A percentile compares a stretch with the other conserved stretches of the same genome.
These are phyloP conservation scores for Hassar affinis DNA, from an alignment of 2,113 vertebrate species.

Conservation along the genomic window DNA sequence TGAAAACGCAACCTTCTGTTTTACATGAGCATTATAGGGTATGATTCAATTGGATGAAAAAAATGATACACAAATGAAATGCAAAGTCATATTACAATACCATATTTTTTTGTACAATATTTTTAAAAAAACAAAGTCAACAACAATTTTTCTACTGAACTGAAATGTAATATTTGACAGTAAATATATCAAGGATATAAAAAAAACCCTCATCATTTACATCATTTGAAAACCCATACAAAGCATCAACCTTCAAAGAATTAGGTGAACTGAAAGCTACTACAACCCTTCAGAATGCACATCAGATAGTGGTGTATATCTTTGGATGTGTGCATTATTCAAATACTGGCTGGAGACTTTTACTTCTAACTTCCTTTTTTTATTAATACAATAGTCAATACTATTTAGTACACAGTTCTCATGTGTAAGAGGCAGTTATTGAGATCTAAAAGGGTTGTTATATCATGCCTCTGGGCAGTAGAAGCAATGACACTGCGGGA, in stretches of 20 bases:
- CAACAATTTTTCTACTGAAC: not conserved
- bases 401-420: not conserved
- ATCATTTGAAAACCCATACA: not conserved
- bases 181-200: not conserved
- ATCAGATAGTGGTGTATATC: not conserved
- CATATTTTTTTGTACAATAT: not conserved
- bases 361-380: conserved; percentile 2
- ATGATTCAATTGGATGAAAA: not conserved
- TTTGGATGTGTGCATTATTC: not conserved
- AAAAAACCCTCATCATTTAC: not conserved
- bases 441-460: conserved; percentile 6
- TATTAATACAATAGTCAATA: not conserved
- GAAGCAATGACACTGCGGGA: not conserved
- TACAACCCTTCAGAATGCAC: not conserved
- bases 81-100: not conserved
- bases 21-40: not conserved
- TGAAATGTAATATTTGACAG: not conserved
- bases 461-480: conserved; percentile 25
- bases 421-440: not conserved
- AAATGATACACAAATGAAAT: not conserved
- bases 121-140: not conserved
- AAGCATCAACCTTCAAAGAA: not conserved
- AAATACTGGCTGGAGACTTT: not conserved
- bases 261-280: not conserved
- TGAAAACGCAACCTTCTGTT: not conserved